These are phyloP conservation scores for Micromesistius poutassou DNA, from an alignment of 2,797 vertebrate genomes.

Conservation along the genomic window DNA sequence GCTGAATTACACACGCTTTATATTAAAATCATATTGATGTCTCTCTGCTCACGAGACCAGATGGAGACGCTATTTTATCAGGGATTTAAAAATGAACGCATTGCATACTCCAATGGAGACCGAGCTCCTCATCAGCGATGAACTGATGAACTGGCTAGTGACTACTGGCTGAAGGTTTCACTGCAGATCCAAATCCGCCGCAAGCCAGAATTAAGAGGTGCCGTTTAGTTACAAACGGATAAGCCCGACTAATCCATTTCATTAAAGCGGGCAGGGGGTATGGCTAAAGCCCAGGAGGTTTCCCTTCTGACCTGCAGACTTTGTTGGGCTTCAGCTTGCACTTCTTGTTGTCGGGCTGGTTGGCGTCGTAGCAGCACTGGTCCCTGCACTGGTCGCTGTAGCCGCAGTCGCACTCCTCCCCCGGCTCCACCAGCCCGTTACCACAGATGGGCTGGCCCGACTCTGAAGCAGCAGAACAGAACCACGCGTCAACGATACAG, in stretches of 20 bases:
- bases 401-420: conserved; percentile 95
- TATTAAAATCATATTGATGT: background rate
- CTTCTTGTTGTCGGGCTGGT: conserved; percentile 88
- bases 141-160: background rate
- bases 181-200: background rate
- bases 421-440: conserved; percentile 94
- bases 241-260: background rate
- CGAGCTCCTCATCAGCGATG: background rate
- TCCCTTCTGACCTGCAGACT: conserved; percentile 83
- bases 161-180: background rate
- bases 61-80: background rate
- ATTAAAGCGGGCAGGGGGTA: background rate
- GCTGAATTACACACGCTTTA: background rate
- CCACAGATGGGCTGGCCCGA: conserved; percentile 98
- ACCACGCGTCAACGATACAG: background rate
- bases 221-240: background rate
- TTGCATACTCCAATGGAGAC: background rate
- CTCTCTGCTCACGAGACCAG: background rate
- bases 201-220: background rate
- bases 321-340: conserved; percentile 88
- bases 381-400: conserved; percentile 97
- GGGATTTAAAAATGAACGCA: background rate
- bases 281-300: background rate
- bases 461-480: conserved; percentile 65
- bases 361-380: conserved; percentile 90